Base-by-base conservation (phyloP, 2,888 invertebrate genomes). In the Euspilapteryx auroguttella region DNA sequence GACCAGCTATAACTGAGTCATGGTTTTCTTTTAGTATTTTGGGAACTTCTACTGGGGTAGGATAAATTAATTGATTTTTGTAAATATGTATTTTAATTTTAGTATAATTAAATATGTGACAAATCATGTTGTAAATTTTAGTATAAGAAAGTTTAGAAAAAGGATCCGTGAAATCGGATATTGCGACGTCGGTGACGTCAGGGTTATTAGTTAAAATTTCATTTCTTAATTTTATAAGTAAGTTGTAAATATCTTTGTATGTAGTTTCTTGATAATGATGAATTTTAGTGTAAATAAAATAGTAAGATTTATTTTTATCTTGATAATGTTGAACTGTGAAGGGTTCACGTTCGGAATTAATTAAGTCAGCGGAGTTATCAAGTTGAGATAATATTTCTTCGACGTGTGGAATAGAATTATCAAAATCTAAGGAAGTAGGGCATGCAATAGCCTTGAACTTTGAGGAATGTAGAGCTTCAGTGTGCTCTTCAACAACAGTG, bases 231-330 rank as follows among this genome's bases (percentile, higher is more conserved):
- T 33, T 33, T 11, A 27, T 22, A 23, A 36, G 10, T 20, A 30
- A 25, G n/a, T 31, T 27, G 12, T 34, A 37, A 23, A 34, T 25
- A 21, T 14, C 21, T 24, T 21, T 29, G 23, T 28, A 36, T 3
- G 23, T 32, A 9, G 27, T 30, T 25, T 33, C 30, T 2, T 37
- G 33, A 14, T 30, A 37, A 24, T 37, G 34, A 25, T 30, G 30
- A 8, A 33, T 26, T 27, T 33, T 35, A n/a, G 32, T 33, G 24
- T 20, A 37, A 12, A 34, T 12, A 7, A 32, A 33, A 27, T 27
- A 35, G 12, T 28, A 29, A 10, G 7, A 25, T 30, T 32, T 33
- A 21, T 30, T 27, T 14, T 27, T 29, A 27, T 20, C 10, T 12
- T 9, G 12, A 14, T 20, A 12, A 12, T 21, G 12, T 12, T 24